Evolutionary conservation across 1,140 invertebrate genomes (phyloP).

Genomic region (Holcopasites calliopsidis): DNA sequence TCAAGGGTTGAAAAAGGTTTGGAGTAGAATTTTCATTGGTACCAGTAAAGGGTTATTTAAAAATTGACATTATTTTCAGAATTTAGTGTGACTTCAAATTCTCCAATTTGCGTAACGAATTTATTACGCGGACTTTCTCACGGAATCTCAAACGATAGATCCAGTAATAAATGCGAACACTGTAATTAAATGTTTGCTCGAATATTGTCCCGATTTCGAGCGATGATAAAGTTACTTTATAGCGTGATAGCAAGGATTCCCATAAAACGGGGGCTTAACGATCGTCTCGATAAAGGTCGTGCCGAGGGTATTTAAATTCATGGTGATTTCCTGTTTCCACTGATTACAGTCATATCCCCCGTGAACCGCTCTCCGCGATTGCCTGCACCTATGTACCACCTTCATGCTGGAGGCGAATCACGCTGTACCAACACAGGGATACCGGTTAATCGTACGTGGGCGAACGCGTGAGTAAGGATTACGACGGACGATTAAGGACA

Average conservation of each 20-base stretch:
- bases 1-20: too few species aligned
- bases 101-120: not conserved
- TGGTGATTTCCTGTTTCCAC: constrained; percentile 29
- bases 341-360: constrained; percentile 20
- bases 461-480: constrained; percentile 14
- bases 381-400: not conserved
- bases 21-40: too few species aligned
- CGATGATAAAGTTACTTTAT: not conserved
- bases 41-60: too few species aligned
- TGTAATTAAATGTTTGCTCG: not conserved
- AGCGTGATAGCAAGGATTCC: not conserved
- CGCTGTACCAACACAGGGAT: not conserved
- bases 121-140: not conserved
- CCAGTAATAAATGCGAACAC: too few species aligned
- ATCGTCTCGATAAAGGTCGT: not conserved
- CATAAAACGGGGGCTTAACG: not conserved
- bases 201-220: not conserved
- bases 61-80: too few species aligned
- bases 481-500: constrained; percentile 20
- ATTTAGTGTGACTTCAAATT: too few species aligned
- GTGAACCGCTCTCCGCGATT: not conserved
- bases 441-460: not conserved
- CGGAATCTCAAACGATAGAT: too few species aligned
- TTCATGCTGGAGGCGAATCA: constrained; percentile 7
- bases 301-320: constrained; percentile 9